Percentiles rank a stretch among this genome's conserved stretches.
These are phyloP conservation scores for Drosophila neotestacea DNA, from an alignment of 2,888 invertebrate genomes.

Conservation along the genomic window DNA sequence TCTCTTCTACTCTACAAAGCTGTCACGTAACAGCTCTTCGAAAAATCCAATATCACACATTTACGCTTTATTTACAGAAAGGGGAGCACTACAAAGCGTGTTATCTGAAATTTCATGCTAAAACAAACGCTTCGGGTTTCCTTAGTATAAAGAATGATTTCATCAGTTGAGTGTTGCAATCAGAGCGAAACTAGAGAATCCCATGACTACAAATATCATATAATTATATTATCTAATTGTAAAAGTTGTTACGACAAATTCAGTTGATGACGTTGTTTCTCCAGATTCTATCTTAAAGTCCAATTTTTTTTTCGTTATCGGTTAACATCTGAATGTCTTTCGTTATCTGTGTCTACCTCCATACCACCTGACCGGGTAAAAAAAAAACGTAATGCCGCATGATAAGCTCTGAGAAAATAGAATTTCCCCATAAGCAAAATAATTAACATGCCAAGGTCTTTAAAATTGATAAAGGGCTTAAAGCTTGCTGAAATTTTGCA, in stretches of 20 bases:
- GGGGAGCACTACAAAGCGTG: not conserved
- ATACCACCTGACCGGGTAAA: constrained; percentile 61
- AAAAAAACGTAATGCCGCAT: constrained; percentile 38
- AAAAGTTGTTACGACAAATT: constrained; percentile 29
- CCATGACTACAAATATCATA: constrained; percentile 23
- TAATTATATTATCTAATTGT: constrained; percentile 33
- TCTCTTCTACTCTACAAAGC: not conserved
- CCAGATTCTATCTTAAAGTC: constrained; percentile 17
- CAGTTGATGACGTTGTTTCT: constrained; percentile 47
- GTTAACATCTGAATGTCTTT: constrained; percentile 3
- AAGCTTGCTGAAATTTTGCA: constrained; percentile 20
- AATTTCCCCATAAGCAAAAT: constrained; percentile 28
- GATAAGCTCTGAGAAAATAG: constrained; percentile 45
- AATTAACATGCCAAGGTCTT: constrained; percentile 34
- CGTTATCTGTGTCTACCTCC: constrained; percentile 13
- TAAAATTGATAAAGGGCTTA: constrained; percentile 42
- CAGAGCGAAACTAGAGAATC: constrained; percentile 12
- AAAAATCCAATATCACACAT: constrained; percentile 1
- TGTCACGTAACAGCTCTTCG: not conserved
- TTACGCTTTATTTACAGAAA: constrained; percentile 6
- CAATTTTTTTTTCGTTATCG: constrained; percentile 29
- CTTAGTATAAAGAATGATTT: constrained; percentile 26
- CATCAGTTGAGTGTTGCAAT: constrained; percentile 23
- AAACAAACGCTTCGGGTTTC: constrained; percentile 2
- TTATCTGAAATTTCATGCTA: constrained; percentile 9